Evolutionary conservation across 2,797 vertebrate species (phyloP), one percentile per base, ranked within the genome.

Genomic region (Notoglanidium macrostoma): DNA sequence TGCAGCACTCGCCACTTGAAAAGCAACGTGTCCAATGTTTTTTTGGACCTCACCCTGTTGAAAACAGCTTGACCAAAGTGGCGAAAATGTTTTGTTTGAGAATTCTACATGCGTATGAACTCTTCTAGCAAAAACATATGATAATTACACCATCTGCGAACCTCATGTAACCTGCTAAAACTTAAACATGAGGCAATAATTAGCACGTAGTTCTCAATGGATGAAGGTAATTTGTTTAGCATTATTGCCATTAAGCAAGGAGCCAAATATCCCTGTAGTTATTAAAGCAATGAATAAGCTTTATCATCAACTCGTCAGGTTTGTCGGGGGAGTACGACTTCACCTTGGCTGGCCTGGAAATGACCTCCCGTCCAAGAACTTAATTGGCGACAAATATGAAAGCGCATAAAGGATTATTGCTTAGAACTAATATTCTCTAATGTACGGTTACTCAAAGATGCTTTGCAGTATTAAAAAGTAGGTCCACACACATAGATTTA

Each of bases 221-320:
- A 40, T 84, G 68, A 21, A 73, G 67, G 32, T 44, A 21, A 85
- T 85, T 65, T 85, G 57, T 76, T 63, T 63, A 23, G 57, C 35
- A 51, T 77, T 77, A 49, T 63, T 51, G 21, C 72, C 46, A 63
- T 85, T 85, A 77, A n/a, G 46, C 65, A 51, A 77, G 32, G 29
- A 85, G 55, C 59, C 40, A 61, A 85, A 76, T 23, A 61, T 65
- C 59, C 29, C 44, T 54, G 57, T 49, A 77, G 84, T 77, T 77
- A 85, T 85, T 85, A 85, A 76, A 85, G 70, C 84, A 76, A 85
- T 63, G 29, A 68, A 83, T 83, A 83, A 83, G 81, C 46, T 83
- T 76, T 46, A 61, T 76, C 26, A 9, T 77, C n/a, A 15, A 51
- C 57, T 51, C 49, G 14, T 57, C 68, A 73, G 51, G 46, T 73